These are phyloP conservation scores for Chiloscyllium punctatum DNA, from an alignment of 2,797 vertebrate genomes.

Conservation along the genomic window DNA sequence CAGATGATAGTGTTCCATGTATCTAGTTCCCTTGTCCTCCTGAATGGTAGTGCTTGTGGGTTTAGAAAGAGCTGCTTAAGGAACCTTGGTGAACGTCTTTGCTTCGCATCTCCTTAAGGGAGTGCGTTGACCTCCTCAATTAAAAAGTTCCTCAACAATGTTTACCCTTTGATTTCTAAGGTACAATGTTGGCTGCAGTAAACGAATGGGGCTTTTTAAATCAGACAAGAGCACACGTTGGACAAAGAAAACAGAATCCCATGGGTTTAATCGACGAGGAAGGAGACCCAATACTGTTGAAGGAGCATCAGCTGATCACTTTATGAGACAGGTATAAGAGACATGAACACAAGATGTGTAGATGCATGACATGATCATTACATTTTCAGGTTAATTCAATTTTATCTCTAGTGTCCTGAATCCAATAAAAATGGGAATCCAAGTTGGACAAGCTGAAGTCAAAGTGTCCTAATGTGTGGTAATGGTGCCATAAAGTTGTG, in stretches of 20 bases:
- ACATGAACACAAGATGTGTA: background rate
- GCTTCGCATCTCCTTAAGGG: background rate
- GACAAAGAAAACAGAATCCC: conserved; percentile 65
- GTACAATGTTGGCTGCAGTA: conserved; percentile 86
- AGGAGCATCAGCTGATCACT: conserved; percentile 71
- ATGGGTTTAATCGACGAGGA: conserved; percentile 69
- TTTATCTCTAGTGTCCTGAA: background rate
- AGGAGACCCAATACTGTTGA: conserved; percentile 73
- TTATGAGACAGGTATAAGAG: conserved; percentile 75
- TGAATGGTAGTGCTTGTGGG: no score
- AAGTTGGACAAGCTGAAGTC: background rate
- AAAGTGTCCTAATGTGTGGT: background rate
- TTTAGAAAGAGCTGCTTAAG: no score
- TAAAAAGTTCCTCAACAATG: background rate
- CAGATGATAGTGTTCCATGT: no score
- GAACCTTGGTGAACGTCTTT: background rate
- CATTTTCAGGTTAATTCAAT: background rate
- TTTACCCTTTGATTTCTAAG: conserved; percentile 54
- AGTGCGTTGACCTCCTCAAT: background rate
- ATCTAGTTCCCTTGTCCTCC: no score
- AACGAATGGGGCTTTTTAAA: conserved; percentile 80
- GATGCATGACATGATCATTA: background rate
- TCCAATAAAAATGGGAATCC: background rate
- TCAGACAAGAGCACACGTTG: conserved; percentile 68
- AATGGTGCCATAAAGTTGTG: background rate